Evolutionary conservation across 2,797 vertebrate species (phyloP).

Genomic region (Sebastes cheni): DNA sequence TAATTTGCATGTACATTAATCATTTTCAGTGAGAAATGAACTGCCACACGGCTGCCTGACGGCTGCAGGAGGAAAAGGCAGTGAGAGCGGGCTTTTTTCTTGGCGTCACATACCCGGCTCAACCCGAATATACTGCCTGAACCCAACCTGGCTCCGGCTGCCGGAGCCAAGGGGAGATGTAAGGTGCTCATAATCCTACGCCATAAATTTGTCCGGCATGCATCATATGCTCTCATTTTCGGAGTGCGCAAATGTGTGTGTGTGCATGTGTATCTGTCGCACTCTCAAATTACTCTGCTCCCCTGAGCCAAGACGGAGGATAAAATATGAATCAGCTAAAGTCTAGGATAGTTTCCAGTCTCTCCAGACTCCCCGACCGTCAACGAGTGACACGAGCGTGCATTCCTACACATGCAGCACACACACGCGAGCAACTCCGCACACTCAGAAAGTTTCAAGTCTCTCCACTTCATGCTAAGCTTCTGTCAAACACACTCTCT

Average conservation of each 20-base stretch:
- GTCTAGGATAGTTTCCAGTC: slow-evolving; percentile 77
- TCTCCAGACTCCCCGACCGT: slow-evolving; percentile 57
- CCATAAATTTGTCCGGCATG: slow-evolving; percentile 76
- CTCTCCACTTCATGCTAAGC: slow-evolving; percentile 57
- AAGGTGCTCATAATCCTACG: slow-evolving; percentile 75
- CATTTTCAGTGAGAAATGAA: slow-evolving; percentile 78
- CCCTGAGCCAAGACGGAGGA: slow-evolving; percentile 74
- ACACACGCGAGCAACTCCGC: background rate
- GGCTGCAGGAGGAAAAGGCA: slow-evolving; percentile 53
- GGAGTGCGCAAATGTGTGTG: slow-evolving; percentile 26
- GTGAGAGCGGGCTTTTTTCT: slow-evolving; percentile 50
- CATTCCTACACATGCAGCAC: slow-evolving; percentile 8
- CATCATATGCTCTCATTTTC: slow-evolving; percentile 77
- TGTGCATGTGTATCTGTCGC: slow-evolving; percentile 50
- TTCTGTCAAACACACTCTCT: slow-evolving; percentile 63
- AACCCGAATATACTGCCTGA: slow-evolving; percentile 73
- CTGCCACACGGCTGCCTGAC: slow-evolving; percentile 70
- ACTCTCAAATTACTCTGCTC: slow-evolving; percentile 74
- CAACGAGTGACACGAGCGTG: slow-evolving; percentile 36
- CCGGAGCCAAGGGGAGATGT: slow-evolving; percentile 67
- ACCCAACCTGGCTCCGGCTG: slow-evolving; percentile 68
- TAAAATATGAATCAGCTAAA: slow-evolving; percentile 83
- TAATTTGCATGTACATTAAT: slow-evolving; percentile 82
- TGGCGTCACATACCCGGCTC: slow-evolving; percentile 70
- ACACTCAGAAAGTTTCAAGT: slow-evolving; percentile 55